Base-by-base conservation (phyloP, 2,888 invertebrate species). In the Drosophila atroscutellata region DNA sequence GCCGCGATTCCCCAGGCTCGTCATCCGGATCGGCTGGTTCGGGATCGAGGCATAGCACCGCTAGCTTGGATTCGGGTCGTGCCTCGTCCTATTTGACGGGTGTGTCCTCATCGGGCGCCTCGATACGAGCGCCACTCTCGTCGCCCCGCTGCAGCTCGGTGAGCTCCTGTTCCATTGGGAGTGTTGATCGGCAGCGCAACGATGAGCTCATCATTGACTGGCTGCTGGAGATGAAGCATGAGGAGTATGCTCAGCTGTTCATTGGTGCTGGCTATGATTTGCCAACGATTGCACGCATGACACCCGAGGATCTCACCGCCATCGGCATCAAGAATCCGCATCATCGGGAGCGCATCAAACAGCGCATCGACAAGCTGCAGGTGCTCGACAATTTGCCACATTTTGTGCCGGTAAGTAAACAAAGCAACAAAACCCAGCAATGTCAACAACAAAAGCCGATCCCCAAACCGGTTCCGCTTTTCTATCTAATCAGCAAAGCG, bases 221-320 rank as follows among this genome's bases (percentile, higher is more conserved):
- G 98, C 94, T 99, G 91, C 95, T 97, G 70, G 98, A 98, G 91
- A 94, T 98, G 74, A 95, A 99, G 49, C 98, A 98, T 94, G 98
- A 98, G 92, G 98, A 99, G 92, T 99, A 99, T 94, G 97, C 97
- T 80, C 95, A 97, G 55, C 95, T 98, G 68, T 99, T 99, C 93
- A 95, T 98, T 75, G 96, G 97, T 49, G 98, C 99, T 18, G 99
- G 99, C 42, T 99, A 99, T 93, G 99, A 99, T 94, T 95, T 99
- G 94, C 97, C 98, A 32, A 99, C 99, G 2, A 98, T 99, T 91
- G 97, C 99, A n/a, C 95, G 99, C 85, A 99, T 99, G 98, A 99
- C 99, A 18, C 99, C 99, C 0, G 99, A 99, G 94, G 98, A 97
- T 94, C 94, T 97, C 86, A 97, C 97, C 52, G 97, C 96, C 61